Conservation (phyloP, 2,113 vertebrate species). For the Pedionomus torquatus region DNA sequence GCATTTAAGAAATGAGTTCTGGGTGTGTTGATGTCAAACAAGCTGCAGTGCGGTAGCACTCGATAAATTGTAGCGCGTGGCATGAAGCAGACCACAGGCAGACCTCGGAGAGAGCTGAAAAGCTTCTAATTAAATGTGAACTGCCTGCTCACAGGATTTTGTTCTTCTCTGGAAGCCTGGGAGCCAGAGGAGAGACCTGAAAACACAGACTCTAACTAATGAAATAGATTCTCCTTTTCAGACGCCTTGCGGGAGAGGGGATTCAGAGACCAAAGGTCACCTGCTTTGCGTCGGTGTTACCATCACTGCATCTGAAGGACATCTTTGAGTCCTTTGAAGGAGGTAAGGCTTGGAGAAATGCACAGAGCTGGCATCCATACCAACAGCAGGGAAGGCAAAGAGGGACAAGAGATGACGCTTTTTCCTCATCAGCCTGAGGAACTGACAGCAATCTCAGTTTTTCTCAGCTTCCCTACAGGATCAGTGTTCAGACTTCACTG, state of each 20-base stretch:
- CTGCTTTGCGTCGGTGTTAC: neutral
- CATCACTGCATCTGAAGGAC: neutral
- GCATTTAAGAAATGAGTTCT: neutral
- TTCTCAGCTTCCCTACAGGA: neutral
- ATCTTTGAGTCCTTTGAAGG: neutral
- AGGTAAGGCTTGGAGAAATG: neutral
- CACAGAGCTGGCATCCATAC: neutral
- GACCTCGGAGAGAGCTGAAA: constrained; percentile 23
- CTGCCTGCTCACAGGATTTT: neutral
- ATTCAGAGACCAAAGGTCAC: neutral
- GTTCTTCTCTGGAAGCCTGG: neutral
- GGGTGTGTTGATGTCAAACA: neutral
- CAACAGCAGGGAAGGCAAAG: neutral
- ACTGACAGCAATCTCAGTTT: neutral
- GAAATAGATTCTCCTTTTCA: neutral
- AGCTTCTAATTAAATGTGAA: constrained; percentile 41
- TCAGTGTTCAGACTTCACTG: fast-evolving
- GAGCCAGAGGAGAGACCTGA: neutral
- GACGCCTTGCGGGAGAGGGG: neutral
- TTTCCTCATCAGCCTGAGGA: neutral
- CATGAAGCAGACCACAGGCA: neutral
- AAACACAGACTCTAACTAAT: neutral
- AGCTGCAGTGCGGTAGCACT: neutral
- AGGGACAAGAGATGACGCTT: neutral
- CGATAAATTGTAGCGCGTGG: neutral